Percentiles rank a stretch among this genome's conserved stretches.
Evolutionary conservation across 2,797 vertebrate genomes (phyloP).

Genomic region (Liparis tanakae): DNA sequence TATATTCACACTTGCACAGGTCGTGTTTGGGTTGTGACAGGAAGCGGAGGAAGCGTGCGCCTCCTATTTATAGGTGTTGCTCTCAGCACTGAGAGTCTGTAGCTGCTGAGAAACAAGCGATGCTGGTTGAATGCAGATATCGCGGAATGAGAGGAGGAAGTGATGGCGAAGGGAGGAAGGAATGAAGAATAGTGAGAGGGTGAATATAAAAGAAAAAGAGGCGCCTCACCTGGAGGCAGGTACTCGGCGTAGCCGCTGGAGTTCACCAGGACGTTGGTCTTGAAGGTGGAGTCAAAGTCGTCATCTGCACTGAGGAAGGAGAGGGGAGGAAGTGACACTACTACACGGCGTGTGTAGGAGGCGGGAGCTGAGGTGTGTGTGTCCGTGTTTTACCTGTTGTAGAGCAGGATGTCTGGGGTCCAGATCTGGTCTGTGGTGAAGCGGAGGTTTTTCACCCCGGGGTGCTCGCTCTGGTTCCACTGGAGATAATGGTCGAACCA

Average conservation of each 20-base stretch:
- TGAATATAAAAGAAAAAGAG: neutral
- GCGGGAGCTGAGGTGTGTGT: neutral
- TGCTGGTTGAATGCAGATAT: slow-evolving; percentile 50
- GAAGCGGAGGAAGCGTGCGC: slow-evolving; percentile 22
- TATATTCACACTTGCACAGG: slow-evolving; percentile 36
- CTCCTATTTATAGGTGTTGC: slow-evolving; percentile 60
- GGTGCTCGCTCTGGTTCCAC: slow-evolving; percentile 87
- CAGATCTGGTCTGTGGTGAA: slow-evolving; percentile 87
- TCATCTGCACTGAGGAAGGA: slow-evolving; percentile 85
- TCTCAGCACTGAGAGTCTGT: slow-evolving; percentile 31
- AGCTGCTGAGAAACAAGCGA: slow-evolving; percentile 40
- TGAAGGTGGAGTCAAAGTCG: slow-evolving; percentile 87
- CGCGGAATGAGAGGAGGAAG: slow-evolving; percentile 32
- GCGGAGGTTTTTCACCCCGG: slow-evolving; percentile 86
- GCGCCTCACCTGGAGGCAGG: slow-evolving; percentile 82
- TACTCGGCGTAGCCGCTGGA: slow-evolving; percentile 85
- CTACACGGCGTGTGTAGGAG: neutral
- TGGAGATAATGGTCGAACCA: slow-evolving; percentile 88
- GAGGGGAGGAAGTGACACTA: slow-evolving; percentile 49
- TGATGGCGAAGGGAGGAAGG: neutral
- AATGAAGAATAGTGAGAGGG: neutral
- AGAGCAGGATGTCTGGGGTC: slow-evolving; percentile 87
- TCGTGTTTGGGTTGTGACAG: slow-evolving; percentile 34
- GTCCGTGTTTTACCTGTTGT: slow-evolving; percentile 83
- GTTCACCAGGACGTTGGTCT: slow-evolving; percentile 86